phyloP scores from a whole-genome alignment of 30 jellyfish, hydroid and myxozoan species.

The Clytia hemisphaerica region DNA sequence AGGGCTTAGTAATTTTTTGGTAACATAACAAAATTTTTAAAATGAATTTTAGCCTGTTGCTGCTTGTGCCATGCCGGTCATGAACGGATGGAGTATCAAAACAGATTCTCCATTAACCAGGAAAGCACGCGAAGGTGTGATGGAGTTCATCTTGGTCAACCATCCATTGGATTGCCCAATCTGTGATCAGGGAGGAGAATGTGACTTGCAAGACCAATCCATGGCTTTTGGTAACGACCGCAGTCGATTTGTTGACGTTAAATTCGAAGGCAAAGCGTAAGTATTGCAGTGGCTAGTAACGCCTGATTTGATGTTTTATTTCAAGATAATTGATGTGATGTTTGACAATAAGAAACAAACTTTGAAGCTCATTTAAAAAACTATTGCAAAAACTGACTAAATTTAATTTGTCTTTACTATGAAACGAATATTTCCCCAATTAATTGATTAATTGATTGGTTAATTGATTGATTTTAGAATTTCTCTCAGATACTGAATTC shows the following conservation, averaged over 20 bases:
- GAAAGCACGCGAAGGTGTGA: conserved; percentile 99
- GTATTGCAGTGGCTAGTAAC: background rate
- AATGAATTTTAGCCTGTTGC: conserved; percentile 88
- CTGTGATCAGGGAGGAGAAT: conserved; percentile 99
- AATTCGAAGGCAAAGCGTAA: conserved; percentile 86
- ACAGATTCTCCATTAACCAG: conserved; percentile 91
- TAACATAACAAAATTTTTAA: background rate
- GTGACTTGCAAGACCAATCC: conserved; percentile 99
- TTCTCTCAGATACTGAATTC: too few relatives aligned
- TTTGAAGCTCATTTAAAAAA: too few relatives aligned
- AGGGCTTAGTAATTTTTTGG: too few relatives aligned
- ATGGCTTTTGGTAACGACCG: conserved; percentile 98
- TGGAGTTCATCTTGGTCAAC: conserved; percentile 93
- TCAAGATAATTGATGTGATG: background rate
- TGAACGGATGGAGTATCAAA: conserved; percentile 98
- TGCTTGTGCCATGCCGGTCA: conserved; percentile 99
- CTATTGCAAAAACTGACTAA: too few relatives aligned
- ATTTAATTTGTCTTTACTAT: too few relatives aligned
- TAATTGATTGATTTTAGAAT: too few relatives aligned
- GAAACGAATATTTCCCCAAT: too few relatives aligned
- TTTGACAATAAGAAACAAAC: too few relatives aligned
- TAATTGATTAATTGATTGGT: too few relatives aligned
- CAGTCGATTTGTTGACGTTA: conserved; percentile 90
- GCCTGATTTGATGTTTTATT: background rate
- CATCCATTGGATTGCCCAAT: conserved; percentile 99